Conservation (phyloP, 2,888 invertebrate genomes). For the Vannuccia rotundouncinata region DNA sequence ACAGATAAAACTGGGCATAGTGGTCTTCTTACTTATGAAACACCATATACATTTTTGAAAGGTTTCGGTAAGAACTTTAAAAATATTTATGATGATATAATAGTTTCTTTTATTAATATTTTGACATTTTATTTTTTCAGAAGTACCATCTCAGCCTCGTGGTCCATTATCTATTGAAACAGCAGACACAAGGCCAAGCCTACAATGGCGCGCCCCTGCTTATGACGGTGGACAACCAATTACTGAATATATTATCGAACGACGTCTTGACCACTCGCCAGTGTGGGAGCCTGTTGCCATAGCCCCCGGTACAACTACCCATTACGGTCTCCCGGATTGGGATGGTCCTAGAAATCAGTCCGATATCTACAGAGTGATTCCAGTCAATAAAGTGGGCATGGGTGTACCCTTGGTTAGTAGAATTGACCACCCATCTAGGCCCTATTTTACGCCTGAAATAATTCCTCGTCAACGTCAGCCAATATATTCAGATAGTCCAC, state of each 20-base stretch:
- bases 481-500: background rate
- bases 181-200: conserved; percentile 40
- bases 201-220: conserved; percentile 49
- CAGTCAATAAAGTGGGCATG: background rate
- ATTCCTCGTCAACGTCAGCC: background rate
- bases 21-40: background rate
- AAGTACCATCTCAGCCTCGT: conserved; percentile 48
- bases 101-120: background rate
- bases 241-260: conserved; percentile 53
- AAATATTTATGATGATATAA: background rate
- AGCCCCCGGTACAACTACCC: background rate
- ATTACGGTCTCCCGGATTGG: background rate
- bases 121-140: conserved; percentile 8
- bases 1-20: conserved; percentile 45
- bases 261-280: conserved; percentile 43
- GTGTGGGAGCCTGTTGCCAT: background rate
- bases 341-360: background rate
- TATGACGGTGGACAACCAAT: conserved; percentile 53
- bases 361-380: background rate
- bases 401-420: background rate
- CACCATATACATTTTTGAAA: background rate
- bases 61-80: background rate
- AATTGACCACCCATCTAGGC: background rate
- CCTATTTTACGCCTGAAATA: background rate
- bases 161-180: conserved; percentile 46